These are phyloP conservation scores for Maniola hyperantus DNA, from an alignment of 2,888 invertebrate species.

Conservation along the genomic window DNA sequence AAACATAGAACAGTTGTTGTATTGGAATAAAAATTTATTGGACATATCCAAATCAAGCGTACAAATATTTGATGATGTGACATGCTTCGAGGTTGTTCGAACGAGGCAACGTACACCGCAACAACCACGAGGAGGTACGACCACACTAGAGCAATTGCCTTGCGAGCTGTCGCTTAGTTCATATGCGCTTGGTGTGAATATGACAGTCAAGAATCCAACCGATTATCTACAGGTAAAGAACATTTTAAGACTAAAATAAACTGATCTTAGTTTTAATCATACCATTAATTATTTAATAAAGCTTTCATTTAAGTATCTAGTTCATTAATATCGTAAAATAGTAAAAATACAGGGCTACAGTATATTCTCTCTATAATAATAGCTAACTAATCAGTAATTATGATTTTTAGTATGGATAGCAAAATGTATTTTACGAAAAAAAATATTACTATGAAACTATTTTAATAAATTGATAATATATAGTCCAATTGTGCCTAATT, in stretches of 20 bases:
- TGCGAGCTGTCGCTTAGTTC: too few species aligned
- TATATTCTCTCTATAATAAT: conserved; percentile 17
- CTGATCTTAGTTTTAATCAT: not conserved
- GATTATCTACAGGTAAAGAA: not conserved
- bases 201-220: not conserved
- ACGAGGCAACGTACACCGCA: too few species aligned
- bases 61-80: too few species aligned
- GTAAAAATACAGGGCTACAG: conserved; percentile 19
- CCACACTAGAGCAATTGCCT: too few species aligned
- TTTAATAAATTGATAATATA: conserved; percentile 1
- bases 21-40: not conserved
- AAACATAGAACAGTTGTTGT: not conserved
- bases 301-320: conserved; percentile 17
- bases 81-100: too few species aligned
- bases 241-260: not conserved
- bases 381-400: conserved; percentile 6
- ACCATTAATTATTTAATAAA: conserved; percentile 15
- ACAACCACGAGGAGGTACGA: too few species aligned
- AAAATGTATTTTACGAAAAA: not conserved
- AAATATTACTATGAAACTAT: not conserved
- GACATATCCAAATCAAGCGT: too few species aligned
- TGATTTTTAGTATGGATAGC: conserved; percentile 1
- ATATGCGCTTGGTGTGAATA: not conserved
- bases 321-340: conserved; percentile 19
- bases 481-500: not conserved